Conservation (phyloP, 2,113 vertebrate species). For the Oryzias celebensis region DNA sequence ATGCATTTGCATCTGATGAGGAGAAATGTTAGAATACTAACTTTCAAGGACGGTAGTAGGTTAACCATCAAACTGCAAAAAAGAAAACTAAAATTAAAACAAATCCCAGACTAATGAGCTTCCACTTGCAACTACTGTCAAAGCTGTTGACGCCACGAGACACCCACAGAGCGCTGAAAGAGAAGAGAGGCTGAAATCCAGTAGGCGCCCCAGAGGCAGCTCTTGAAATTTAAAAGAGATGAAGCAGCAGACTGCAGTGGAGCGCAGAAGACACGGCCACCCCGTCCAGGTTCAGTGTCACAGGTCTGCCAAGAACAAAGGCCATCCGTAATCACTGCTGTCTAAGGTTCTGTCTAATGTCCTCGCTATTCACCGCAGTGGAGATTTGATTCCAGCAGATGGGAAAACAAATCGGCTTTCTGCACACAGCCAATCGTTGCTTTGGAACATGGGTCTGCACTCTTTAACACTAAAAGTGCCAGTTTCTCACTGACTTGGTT, state of each 20-base stretch:
- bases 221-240: constrained; percentile 30
- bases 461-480: no score
- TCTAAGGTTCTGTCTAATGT: constrained; percentile 10
- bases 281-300: constrained; percentile 45
- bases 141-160: constrained; percentile 30
- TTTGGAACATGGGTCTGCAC: no score
- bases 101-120: not conserved
- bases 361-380: constrained; percentile 1
- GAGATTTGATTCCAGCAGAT: constrained; percentile 19
- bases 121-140: constrained; percentile 24
- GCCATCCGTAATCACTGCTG: constrained; percentile 33
- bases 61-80: not conserved
- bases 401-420: constrained; percentile 32
- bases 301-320: constrained; percentile 46
- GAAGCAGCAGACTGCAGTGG: constrained; percentile 33
- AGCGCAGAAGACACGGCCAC: constrained; percentile 14
- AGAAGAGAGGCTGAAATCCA: constrained; percentile 52
- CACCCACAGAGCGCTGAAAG: constrained; percentile 44
- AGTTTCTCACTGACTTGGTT: no score
- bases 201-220: constrained; percentile 37
- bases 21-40: no score
- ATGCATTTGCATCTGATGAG: not conserved
- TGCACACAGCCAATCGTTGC: not conserved
- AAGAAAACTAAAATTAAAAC: not conserved
- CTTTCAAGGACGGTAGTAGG: no score